Conservation (phyloP, 2,797 vertebrate genomes). For the Xiphophorus birchmanni region DNA sequence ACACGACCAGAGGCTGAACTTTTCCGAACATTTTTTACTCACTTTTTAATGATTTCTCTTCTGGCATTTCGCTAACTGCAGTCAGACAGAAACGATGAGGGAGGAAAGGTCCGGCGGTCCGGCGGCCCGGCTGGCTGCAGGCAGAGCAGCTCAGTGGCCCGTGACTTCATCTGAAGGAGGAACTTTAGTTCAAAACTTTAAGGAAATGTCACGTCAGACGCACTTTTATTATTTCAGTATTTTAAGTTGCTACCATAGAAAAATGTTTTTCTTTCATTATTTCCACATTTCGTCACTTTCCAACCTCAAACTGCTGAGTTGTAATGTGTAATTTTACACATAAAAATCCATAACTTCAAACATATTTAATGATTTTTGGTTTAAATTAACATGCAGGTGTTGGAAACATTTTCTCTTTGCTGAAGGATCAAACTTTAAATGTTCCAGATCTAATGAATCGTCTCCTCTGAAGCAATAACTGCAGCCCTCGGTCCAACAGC, state of each 20-base stretch:
- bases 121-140: too few species aligned
- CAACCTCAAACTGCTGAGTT: not conserved
- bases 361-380: not conserved
- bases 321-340: not conserved
- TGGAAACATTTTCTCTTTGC: not conserved
- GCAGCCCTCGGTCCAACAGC: conserved; percentile 53
- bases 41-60: not conserved
- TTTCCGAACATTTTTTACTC: not conserved
- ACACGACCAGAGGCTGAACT: not conserved
- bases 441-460: conserved; percentile 8
- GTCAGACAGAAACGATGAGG: not conserved
- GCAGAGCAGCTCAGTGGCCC: not conserved
- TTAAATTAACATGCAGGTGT: not conserved
- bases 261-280: not conserved
- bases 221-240: not conserved
- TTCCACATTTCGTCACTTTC: not conserved
- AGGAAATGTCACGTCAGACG: not conserved
- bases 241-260: not conserved
- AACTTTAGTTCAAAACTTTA: not conserved
- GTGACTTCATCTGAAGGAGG: not conserved
- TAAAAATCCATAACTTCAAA: not conserved
- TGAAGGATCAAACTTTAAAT: not conserved
- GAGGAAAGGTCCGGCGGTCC: not conserved
- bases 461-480: conserved; percentile 30
- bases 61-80: not conserved